Evolutionary conservation across 2,113 vertebrate genomes (phyloP).

Genomic region (Ptychochromis oligacanthus): DNA sequence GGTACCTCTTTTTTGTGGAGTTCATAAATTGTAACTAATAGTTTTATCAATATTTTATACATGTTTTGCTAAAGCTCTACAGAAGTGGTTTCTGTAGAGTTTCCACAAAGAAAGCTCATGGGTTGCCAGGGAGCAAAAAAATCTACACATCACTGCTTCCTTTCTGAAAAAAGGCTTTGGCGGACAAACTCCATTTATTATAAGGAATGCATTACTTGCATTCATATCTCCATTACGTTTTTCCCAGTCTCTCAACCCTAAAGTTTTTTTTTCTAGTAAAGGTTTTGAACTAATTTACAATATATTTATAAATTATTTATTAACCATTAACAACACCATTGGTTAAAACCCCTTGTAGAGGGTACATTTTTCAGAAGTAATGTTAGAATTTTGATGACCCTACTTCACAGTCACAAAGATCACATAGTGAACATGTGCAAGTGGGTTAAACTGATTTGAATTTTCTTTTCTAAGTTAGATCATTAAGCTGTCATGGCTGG

Average conservation of each 20-base stretch:
- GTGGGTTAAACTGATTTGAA: not conserved
- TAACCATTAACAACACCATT: not conserved
- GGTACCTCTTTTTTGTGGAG: not conserved
- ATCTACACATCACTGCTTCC: not conserved
- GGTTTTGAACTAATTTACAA: not conserved
- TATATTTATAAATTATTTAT: not conserved
- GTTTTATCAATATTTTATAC: not conserved
- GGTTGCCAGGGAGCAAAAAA: not conserved
- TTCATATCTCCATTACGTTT: not conserved
- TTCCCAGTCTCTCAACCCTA: not conserved
- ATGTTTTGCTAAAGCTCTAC: not conserved
- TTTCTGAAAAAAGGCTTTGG: not conserved
- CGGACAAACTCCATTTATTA: not conserved
- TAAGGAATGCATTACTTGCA: not conserved
- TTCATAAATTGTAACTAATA: not conserved
- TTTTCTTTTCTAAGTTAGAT: not conserved
- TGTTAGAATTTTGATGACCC: not conserved
- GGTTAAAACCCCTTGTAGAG: not conserved
- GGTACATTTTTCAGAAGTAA: not conserved
- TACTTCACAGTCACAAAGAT: not conserved
- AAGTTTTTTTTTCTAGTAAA: fast-evolving
- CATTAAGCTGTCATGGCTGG: not conserved
- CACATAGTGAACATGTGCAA: not conserved
- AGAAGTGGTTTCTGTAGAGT: no score
- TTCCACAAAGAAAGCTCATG: not conserved